Conservation (phyloP, 2,797 vertebrate species). For the Microcaecilia unicolor region DNA sequence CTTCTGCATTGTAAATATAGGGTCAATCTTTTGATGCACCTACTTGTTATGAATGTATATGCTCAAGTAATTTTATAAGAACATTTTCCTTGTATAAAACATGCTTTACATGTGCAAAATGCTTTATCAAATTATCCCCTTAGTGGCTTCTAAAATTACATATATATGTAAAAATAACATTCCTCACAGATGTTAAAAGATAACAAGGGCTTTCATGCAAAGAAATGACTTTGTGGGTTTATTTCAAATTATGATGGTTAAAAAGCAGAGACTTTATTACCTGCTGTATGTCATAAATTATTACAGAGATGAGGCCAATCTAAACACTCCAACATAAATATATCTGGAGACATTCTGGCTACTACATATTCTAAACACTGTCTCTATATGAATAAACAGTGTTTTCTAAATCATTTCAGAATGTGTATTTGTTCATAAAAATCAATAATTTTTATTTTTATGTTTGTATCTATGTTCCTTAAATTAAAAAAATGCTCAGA, state of each 20-base stretch:
- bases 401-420: conserved; percentile 70
- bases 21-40: too few relatives aligned
- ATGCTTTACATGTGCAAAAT: too few relatives aligned
- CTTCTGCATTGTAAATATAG: too few relatives aligned
- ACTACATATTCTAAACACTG: conserved; percentile 83
- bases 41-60: too few relatives aligned
- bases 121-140: too few relatives aligned
- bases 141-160: conserved; percentile 34
- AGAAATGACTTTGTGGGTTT: conserved; percentile 49
- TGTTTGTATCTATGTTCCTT: conserved; percentile 40
- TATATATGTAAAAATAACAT: conserved; percentile 35
- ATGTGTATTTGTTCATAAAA: conserved; percentile 69
- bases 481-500: conserved; percentile 33
- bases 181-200: conserved; percentile 29
- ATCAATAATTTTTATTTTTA: conserved; percentile 66
- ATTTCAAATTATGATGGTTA: conserved; percentile 59
- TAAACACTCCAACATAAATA: conserved; percentile 89
- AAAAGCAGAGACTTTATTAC: conserved; percentile 75
- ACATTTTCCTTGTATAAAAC: too few relatives aligned
- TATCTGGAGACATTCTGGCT: conserved; percentile 79
- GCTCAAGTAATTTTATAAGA: too few relatives aligned
- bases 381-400: conserved; percentile 73
- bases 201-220: conserved; percentile 27
- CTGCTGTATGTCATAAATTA: conserved; percentile 90
- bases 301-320: conserved; percentile 82